Base-by-base conservation (phyloP, 2,113 vertebrate species). In the Sylvia atricapilla region DNA sequence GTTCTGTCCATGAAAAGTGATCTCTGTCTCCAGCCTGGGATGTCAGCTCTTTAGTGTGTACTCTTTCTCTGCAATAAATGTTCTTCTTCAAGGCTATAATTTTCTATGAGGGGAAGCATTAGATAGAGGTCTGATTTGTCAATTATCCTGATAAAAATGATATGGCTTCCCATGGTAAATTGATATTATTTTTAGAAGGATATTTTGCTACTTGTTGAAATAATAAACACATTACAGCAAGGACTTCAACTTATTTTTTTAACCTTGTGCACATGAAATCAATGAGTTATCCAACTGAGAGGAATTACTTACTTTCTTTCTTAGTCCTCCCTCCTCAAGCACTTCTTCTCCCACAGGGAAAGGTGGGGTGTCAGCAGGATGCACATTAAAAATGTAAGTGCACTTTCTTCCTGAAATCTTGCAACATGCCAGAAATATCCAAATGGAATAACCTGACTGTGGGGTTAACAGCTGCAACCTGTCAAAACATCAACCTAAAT, bases 91-190 rank as follows among this genome's bases (percentile, higher is more conserved):
- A 87, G 66, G 49, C 47, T 87, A 55, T 43, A 56, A 91, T 93
- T 72, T 86, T 35, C 85, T 69, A 2, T 77, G 39, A 84, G 5
- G 44, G 10, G 20, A 67, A 93, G 62, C 53, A 53, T 68, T 68
- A 27, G 6, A 70, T 21, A 87, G 44, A 53, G 19, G 74, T 86
- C 88, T 97, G 81, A 88, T 75, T 92, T 94, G 89, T 49, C 85
- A 97, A 60, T 94, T 97, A 68, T 58, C 49, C 55, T 83, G n/a
- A 73, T 90, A 95, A 95, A 89, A 97, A 95, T 93, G 41, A 80
- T 90, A n/a, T 87, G 90, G 35, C 52, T 95, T 94, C 84, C 69
- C 91, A 44, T 68, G 59, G 72, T 82, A 85, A 84, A 47, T 66
- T 44, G 76, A 18, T 69, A 95, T 17, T 93, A 96, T 95, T 96